phyloP scores from a whole-genome alignment of 2,797 vertebrate genomes.

The Sibirionetta formosa region DNA sequence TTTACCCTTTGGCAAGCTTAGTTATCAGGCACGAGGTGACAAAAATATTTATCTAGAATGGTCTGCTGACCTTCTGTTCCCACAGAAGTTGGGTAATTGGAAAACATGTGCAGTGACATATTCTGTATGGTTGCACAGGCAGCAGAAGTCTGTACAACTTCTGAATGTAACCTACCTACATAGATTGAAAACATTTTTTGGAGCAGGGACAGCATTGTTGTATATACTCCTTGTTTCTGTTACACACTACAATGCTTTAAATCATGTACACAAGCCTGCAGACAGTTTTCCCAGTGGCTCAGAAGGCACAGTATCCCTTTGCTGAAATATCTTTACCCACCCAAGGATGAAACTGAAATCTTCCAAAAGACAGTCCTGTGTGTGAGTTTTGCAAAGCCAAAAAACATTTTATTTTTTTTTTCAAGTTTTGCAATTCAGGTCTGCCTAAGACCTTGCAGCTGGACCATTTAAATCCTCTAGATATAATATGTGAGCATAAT shows the following conservation, averaged over 20 bases:
- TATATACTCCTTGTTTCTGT: neutral
- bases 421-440: rapidly evolving
- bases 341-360: neutral
- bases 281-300: neutral
- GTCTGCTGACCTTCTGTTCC: slow-evolving; percentile 55
- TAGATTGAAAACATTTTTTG: neutral
- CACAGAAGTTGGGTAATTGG: neutral
- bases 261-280: neutral
- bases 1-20: slow-evolving; percentile 39
- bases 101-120: neutral
- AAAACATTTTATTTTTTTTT: neutral
- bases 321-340: neutral
- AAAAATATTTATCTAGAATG: slow-evolving; percentile 55
- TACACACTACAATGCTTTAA: neutral
- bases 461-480: neutral
- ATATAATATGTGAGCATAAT: rapidly evolving
- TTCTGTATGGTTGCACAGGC: neutral
- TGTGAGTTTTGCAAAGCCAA: neutral
- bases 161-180: neutral
- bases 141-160: neutral
- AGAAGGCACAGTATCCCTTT: neutral
- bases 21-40: neutral
- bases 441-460: neutral
- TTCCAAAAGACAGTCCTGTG: neutral
- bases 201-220: neutral